phyloP scores from a whole-genome alignment of 2,113 vertebrate genomes.

The crab-eating macaque (Macaca fascicularis) region T2T-MFA8v1.1 NC_088376.1:100417001-100417500 shows the following conservation, averaged over 20 bases:
- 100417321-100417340: accelerated
- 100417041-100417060: neutral
- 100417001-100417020: neutral
- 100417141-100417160: neutral
- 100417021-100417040: neutral
- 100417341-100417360: neutral
- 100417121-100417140: neutral
- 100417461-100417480: neutral
- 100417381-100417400: neutral
- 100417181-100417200: neutral
- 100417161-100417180: neutral
- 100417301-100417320: neutral
- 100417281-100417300: neutral
- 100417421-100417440: neutral
- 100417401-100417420: neutral
- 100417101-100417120: accelerated
- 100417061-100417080: neutral
- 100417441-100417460: neutral
- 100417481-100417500: neutral
- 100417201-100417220: neutral
- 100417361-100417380: neutral
- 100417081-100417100: neutral
- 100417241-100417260: neutral
- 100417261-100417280: neutral
- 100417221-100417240: accelerated